Evolutionary conservation across 1,140 invertebrate genomes (phyloP).

Genomic region (Tribolium castaneum): DNA sequence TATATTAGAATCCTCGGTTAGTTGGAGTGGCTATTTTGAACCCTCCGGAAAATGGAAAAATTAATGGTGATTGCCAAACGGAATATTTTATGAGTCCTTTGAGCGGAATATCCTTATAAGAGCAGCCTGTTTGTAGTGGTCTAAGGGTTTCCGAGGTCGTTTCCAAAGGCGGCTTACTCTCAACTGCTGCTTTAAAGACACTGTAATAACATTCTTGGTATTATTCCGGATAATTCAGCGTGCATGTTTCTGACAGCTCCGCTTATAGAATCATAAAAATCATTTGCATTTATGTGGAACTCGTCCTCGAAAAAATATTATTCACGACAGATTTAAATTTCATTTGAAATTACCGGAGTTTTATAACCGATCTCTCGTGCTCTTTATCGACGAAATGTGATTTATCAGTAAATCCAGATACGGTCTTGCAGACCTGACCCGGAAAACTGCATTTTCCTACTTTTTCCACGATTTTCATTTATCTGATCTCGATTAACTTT

Average conservation of each 20-base stretch:
- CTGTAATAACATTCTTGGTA: conserved; percentile 45
- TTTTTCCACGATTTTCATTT: conserved; percentile 4
- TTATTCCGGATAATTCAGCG: conserved; percentile 29
- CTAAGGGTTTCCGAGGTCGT: conserved; percentile 37
- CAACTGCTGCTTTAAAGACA: conserved; percentile 31
- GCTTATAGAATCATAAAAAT: conserved; percentile 32
- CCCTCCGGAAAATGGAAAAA: conserved; percentile 42
- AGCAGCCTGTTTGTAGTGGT: conserved; percentile 44
- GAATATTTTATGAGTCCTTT: conserved; percentile 47
- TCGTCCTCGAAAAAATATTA: not conserved
- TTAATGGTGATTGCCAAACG: conserved; percentile 45
- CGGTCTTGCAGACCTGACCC: conserved; percentile 32
- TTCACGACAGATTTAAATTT: conserved; percentile 21
- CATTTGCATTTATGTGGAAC: conserved; percentile 22
- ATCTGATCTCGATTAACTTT: conserved; percentile 34
- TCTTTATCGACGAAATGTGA: conserved; percentile 37
- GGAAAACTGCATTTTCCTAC: conserved; percentile 16
- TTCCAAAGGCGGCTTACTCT: conserved; percentile 39
- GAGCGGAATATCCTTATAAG: conserved; percentile 45
- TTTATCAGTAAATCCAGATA: conserved; percentile 13
- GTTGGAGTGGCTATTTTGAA: conserved; percentile 35
- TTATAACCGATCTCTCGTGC: conserved; percentile 18
- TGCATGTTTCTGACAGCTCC: conserved; percentile 26
- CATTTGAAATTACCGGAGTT: not conserved
- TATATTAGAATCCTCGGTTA: conserved; percentile 26